These are phyloP conservation scores for Notamacropus eugenii DNA, from an alignment of 2,797 vertebrate genomes.

Conservation along the genomic window DNA sequence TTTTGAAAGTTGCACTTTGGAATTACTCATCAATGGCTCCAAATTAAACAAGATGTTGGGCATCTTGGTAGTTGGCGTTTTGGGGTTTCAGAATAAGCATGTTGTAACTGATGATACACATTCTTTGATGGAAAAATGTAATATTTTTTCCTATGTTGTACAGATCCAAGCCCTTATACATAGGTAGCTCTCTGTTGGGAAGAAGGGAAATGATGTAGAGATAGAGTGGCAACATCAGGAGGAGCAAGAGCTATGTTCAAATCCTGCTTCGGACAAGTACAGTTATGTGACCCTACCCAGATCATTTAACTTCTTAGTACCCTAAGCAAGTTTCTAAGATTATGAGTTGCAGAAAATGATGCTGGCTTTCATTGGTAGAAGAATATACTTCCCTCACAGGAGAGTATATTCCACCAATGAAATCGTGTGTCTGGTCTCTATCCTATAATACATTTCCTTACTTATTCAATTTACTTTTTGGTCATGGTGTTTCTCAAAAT, in stretches of 20 bases:
- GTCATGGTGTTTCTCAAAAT: constrained; percentile 27
- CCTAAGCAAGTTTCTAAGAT: neutral
- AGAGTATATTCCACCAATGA: neutral
- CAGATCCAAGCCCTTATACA: neutral
- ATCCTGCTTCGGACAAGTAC: neutral
- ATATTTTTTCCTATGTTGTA: constrained; percentile 13
- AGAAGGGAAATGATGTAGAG: neutral
- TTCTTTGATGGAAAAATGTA: constrained; percentile 9
- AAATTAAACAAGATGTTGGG: constrained; percentile 13
- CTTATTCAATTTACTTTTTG: constrained; percentile 20
- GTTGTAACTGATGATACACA: constrained; percentile 39
- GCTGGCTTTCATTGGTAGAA: neutral
- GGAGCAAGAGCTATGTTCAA: neutral
- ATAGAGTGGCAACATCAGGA: neutral
- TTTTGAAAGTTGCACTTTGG: constrained; percentile 49
- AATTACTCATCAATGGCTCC: constrained; percentile 20
- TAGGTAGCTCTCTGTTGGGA: neutral
- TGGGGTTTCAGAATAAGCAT: constrained; percentile 53
- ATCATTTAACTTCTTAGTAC: neutral
- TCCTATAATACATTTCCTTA: neutral
- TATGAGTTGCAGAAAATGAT: neutral
- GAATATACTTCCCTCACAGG: neutral
- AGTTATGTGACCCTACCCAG: neutral
- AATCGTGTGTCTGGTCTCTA: constrained; percentile 30
- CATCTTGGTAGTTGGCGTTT: constrained; percentile 39